These are phyloP conservation scores for Hydrolagus colliei DNA, from an alignment of 2,797 vertebrate genomes.

Conservation along the genomic window DNA sequence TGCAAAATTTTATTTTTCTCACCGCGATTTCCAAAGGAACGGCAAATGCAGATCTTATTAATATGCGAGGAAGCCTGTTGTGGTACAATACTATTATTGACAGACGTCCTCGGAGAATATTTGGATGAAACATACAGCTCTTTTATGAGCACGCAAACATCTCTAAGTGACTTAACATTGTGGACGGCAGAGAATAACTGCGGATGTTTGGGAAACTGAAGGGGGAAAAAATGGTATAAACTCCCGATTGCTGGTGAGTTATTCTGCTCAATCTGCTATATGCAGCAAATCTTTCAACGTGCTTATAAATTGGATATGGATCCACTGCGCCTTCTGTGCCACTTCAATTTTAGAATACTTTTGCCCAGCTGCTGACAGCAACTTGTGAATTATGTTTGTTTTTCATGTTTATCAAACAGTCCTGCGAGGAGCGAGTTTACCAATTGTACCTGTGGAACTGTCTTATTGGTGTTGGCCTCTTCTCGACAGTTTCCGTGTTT, in stretches of 20 bases:
- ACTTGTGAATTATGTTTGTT: not conserved
- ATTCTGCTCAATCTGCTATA: not conserved
- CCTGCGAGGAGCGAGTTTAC: not conserved
- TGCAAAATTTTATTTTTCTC: not conserved
- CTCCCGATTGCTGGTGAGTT: not conserved
- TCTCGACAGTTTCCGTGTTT: not conserved
- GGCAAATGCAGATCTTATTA: not conserved
- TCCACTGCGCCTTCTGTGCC: not conserved
- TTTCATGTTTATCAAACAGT: not conserved
- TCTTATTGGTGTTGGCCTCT: not conserved
- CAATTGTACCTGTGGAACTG: not conserved
- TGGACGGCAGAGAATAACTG: not conserved
- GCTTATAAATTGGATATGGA: too few species aligned
- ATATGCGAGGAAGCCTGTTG: not conserved
- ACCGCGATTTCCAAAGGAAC: not conserved
- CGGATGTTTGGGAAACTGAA: not conserved
- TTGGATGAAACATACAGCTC: not conserved
- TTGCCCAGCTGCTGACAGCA: not conserved
- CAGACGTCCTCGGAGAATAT: not conserved
- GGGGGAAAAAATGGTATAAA: not conserved
- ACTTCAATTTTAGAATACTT: conserved; percentile 1
- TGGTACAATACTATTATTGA: not conserved
- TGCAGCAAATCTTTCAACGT: not conserved
- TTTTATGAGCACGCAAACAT: not conserved
- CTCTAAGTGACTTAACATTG: not conserved